Evolutionary conservation across 2,888 invertebrate species (phyloP).

Genomic region (Ariolimax columbianus): DNA sequence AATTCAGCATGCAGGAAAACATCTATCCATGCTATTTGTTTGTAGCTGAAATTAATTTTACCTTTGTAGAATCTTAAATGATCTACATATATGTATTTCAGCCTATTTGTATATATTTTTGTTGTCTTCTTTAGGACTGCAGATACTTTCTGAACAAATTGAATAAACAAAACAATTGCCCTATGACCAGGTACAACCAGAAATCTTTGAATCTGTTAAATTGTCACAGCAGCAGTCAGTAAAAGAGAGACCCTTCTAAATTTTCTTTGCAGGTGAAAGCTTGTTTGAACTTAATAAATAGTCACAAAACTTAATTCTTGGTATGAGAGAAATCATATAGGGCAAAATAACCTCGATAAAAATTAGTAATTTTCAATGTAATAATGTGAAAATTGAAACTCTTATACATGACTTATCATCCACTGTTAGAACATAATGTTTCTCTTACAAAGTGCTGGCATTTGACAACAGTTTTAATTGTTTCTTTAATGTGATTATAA

Average conservation of each 20-base stretch:
- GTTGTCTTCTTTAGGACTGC: conserved; percentile 62
- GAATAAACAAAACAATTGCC: conserved; percentile 53
- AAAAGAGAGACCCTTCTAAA: neutral
- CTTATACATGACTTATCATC: no score
- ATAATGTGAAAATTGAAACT: no score
- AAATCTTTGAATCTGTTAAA: neutral
- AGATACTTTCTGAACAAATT: conserved; percentile 64
- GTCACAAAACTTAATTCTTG: neutral
- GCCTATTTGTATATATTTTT: neutral
- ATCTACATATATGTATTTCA: neutral
- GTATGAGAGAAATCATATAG: neutral
- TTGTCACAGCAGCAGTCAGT: neutral
- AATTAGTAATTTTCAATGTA: no score
- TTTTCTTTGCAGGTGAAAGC: neutral
- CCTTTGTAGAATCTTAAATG: no score
- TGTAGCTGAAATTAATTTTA: no score
- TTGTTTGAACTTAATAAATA: neutral
- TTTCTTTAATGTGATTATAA: no score
- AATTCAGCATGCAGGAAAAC: no score
- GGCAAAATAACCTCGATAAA: no score
- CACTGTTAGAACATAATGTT: no score
- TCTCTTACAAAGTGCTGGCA: no score
- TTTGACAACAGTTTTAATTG: no score
- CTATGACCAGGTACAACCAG: conserved; percentile 17
- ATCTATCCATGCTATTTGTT: no score